Evolutionary conservation across 2,113 vertebrate genomes (phyloP), one percentile per base, ranked within the genome.

Genomic region (Neodontobutis hainanensis): DNA sequence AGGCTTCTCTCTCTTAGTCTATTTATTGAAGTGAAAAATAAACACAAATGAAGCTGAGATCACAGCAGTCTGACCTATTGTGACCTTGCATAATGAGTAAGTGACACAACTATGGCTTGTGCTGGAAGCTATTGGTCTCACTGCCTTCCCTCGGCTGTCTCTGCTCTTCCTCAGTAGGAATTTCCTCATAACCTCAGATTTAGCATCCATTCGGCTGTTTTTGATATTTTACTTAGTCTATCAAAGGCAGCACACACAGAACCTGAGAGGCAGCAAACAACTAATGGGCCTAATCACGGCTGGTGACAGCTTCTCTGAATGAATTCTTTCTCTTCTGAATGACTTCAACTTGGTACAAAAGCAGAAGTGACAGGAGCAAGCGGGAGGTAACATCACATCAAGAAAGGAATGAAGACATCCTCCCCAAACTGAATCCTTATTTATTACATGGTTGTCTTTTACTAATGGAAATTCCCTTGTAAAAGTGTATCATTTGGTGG

Each of bases 41-140:
- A 81, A 83, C 80, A 84, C 75, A 79, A 82, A 87, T 86, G 68
- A 84, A 77, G 78, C 55, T 35, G 67, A 83, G 64, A 81, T 27
- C 64, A 19, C 34, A 61, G 55, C 58, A 40, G 67, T 36, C 59
- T 78, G 75, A 80, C 68, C 57, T 56, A 51, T 61, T 2, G 6
- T 65, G 76, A 85, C 85, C 74, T 86, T 78, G 61, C 61, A 58
- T 53, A 45, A 70, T 57, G 50, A 19, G 6, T 60, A 38, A 32
- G 58, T 6, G 19, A 36, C 36, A 51, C 42, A 61, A 36, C 12
- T 35, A 65, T 34, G 15, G 32, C 48, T 61, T 11, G 47, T 65
- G 59, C 42, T 48, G 42, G 16, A 32, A 61, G 51, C 60, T 19
- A 32, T 6, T 38, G 5, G 4, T 58, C 19, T 59, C 42, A 5